Evolutionary conservation across 2,888 invertebrate species (phyloP).

Genomic region (Agrotis segetum): DNA sequence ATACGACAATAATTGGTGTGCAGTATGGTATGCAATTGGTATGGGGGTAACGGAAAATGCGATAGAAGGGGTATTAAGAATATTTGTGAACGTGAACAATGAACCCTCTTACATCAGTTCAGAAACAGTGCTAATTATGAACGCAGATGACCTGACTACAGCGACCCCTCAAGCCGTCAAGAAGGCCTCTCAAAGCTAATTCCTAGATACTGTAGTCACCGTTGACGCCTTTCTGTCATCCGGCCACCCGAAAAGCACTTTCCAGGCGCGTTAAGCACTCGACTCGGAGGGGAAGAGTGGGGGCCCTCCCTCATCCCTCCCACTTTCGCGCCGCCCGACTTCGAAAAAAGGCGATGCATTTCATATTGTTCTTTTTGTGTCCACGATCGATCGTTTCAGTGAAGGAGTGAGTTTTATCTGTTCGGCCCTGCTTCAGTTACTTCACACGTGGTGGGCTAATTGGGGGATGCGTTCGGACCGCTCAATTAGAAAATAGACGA

Average conservation of each 20-base stretch:
- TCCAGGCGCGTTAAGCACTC: slow-evolving; percentile 84
- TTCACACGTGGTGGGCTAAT: slow-evolving; percentile 87
- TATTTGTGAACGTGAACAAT: neutral
- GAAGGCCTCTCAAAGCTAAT: slow-evolving; percentile 75
- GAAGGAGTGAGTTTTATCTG: slow-evolving; percentile 89
- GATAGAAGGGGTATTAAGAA: neutral
- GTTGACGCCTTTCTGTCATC: slow-evolving; percentile 83
- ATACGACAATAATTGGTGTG: no score
- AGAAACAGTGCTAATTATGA: slow-evolving; percentile 50
- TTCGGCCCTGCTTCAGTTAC: slow-evolving; percentile 80
- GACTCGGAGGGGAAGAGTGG: slow-evolving; percentile 70
- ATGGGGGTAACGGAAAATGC: neutral
- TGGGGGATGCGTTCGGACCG: slow-evolving; percentile 76
- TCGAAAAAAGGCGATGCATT: slow-evolving; percentile 91
- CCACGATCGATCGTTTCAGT: slow-evolving; percentile 89
- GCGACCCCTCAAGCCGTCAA: slow-evolving; percentile 65
- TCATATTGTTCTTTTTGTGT: slow-evolving; percentile 90
- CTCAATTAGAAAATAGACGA: slow-evolving; percentile 78
- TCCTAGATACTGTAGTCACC: slow-evolving; percentile 74
- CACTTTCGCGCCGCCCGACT: slow-evolving; percentile 79
- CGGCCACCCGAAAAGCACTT: slow-evolving; percentile 86
- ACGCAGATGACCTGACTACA: slow-evolving; percentile 59
- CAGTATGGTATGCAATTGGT: no score
- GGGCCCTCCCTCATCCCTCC: slow-evolving; percentile 70
- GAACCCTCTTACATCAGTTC: neutral